These are phyloP conservation scores for Nilaparvata lugens DNA, from an alignment of 1,140 invertebrate species.

Conservation along the genomic window DNA sequence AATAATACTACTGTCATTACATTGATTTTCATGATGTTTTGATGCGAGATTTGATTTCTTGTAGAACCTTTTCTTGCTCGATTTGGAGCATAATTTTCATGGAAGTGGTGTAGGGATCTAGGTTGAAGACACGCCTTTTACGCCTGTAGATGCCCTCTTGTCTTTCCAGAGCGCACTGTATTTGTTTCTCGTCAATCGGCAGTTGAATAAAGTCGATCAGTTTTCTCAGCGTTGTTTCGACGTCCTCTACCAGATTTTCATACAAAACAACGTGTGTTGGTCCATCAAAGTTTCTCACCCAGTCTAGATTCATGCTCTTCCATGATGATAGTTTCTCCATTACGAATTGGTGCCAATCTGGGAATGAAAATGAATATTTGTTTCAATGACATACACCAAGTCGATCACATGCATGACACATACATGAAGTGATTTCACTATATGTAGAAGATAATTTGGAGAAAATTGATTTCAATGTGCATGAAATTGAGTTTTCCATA, in stretches of 20 bases:
- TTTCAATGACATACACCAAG: not conserved
- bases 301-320: slow-evolving; percentile 55
- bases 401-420: not conserved
- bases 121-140: slow-evolving; percentile 49
- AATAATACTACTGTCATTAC: too few species aligned
- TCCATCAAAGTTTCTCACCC: slow-evolving; percentile 58
- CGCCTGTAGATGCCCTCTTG: slow-evolving; percentile 62
- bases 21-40: slow-evolving; percentile 16
- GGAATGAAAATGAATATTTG: slow-evolving; percentile 5
- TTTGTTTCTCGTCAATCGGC: slow-evolving; percentile 39
- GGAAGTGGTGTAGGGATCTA: slow-evolving; percentile 53
- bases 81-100: slow-evolving; percentile 41
- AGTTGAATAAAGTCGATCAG: slow-evolving; percentile 52
- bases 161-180: slow-evolving; percentile 47
- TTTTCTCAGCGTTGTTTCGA: slow-evolving; percentile 44
- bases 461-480: too few species aligned
- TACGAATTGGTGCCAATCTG: slow-evolving; percentile 65
- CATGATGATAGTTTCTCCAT: slow-evolving; percentile 52
- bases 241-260: slow-evolving; percentile 52
- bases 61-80: slow-evolving; percentile 12
- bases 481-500: too few species aligned
- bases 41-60: slow-evolving; percentile 4
- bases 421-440: too few species aligned
- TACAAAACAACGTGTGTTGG: slow-evolving; percentile 60
- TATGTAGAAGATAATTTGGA: too few species aligned